Evolutionary conservation across 2,113 vertebrate species (phyloP).

Genomic region (Pleuronectes platessa): DNA sequence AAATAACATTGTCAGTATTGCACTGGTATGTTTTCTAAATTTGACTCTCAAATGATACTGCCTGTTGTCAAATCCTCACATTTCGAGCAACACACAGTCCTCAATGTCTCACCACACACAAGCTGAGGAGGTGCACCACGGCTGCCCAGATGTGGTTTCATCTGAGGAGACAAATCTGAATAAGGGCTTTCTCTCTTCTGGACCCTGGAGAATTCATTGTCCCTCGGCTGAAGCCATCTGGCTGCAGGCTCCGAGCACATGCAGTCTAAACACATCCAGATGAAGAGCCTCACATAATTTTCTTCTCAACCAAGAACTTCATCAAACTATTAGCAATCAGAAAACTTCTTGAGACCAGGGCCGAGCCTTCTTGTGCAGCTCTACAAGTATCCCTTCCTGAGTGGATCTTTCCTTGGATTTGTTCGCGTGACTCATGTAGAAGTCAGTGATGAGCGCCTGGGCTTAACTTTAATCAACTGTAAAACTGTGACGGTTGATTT

Average conservation of each 20-base stretch:
- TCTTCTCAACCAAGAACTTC: constrained; percentile 39
- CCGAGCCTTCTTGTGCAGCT: constrained; percentile 4
- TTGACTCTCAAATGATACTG: constrained; percentile 2
- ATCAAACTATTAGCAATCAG: constrained; percentile 46
- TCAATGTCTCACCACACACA: constrained; percentile 18
- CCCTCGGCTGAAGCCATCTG: constrained; percentile 70
- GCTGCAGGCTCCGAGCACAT: constrained; percentile 63
- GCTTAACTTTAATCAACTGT: constrained; percentile 10
- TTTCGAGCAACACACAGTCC: constrained; percentile 6
- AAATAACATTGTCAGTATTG: constrained; percentile 21
- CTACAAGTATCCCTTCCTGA: constrained; percentile 22
- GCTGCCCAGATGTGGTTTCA: constrained; percentile 66
- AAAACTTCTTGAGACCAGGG: constrained; percentile 33
- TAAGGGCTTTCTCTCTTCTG: constrained; percentile 50
- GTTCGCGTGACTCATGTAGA: constrained; percentile 1
- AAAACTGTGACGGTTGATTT: constrained; percentile 29
- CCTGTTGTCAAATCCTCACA: constrained; percentile 46
- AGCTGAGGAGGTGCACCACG: constrained; percentile 43
- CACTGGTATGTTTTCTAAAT: constrained; percentile 18
- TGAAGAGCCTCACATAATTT: constrained; percentile 43
- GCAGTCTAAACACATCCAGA: constrained; percentile 71
- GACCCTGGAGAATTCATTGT: constrained; percentile 70
- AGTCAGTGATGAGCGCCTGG: neutral
- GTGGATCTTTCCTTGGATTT: neutral
- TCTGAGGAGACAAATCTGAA: constrained; percentile 54